phyloP scores from a whole-genome alignment of 2,888 invertebrate genomes.

The Epiblema foenella region DNA sequence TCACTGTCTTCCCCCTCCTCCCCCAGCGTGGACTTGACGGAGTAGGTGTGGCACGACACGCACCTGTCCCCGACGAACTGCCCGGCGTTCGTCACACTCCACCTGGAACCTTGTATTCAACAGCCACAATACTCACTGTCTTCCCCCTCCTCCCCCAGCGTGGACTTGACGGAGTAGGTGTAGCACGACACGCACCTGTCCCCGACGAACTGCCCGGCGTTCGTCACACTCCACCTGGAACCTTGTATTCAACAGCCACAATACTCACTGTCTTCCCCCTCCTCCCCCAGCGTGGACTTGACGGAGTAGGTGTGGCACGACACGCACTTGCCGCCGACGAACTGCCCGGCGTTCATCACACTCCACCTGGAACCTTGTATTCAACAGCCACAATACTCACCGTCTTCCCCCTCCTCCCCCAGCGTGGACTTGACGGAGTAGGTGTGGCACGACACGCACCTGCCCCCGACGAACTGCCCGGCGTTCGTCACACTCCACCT shows the following conservation, averaged over 20 bases:
- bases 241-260: conserved; percentile 57
- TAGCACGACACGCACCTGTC: conserved; percentile 82
- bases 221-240: conserved; percentile 82
- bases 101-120: conserved; percentile 85
- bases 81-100: conserved; percentile 67
- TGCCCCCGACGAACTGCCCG: conserved; percentile 71
- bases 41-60: conserved; percentile 82
- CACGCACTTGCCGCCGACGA: conserved; percentile 79
- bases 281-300: conserved; percentile 75
- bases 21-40: conserved; percentile 74
- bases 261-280: conserved; percentile 80
- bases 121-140: conserved; percentile 67
- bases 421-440: conserved; percentile 77
- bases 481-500: conserved; percentile 76
- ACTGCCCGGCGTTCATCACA: conserved; percentile 61
- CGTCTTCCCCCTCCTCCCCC: conserved; percentile 81
- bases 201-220: conserved; percentile 68
- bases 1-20: conserved; percentile 83
- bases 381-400: conserved; percentile 59
- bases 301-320: conserved; percentile 83
- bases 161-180: conserved; percentile 77
- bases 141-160: conserved; percentile 80
- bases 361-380: conserved; percentile 86
- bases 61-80: conserved; percentile 77
- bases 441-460: conserved; percentile 82